These are phyloP conservation scores for Capromys pilorides DNA, from an alignment of 2,797 vertebrate species.

Conservation along the genomic window DNA sequence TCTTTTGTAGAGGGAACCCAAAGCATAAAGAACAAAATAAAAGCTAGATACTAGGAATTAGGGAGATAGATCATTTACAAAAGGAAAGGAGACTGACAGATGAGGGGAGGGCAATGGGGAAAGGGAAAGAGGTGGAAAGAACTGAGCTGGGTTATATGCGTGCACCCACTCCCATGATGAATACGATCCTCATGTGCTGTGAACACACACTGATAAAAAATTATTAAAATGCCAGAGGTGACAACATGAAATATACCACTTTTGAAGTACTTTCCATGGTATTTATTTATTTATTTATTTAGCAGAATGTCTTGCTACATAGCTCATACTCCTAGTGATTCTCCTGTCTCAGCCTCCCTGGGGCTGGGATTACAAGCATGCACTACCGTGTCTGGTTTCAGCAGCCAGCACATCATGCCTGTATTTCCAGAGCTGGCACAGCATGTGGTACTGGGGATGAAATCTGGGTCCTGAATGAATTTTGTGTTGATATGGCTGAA, in stretches of 20 bases:
- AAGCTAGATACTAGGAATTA: neutral
- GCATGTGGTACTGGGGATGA: too few relatives aligned
- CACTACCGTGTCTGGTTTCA: too few relatives aligned
- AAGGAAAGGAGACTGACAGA: neutral
- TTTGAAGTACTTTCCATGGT: neutral
- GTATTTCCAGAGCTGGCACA: too few relatives aligned
- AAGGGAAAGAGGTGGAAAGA: neutral
- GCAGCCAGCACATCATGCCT: too few relatives aligned
- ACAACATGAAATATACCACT: neutral
- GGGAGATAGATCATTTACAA: neutral
- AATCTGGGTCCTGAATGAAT: neutral
- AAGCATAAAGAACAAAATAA: neutral
- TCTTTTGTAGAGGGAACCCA: neutral
- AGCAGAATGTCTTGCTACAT: too few relatives aligned
- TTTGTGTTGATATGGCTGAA: neutral
- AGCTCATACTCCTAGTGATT: too few relatives aligned
- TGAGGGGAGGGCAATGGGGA: neutral
- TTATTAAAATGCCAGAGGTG: neutral
- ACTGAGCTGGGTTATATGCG: neutral
- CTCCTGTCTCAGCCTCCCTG: too few relatives aligned
- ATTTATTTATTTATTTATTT: neutral
- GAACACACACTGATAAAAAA: neutral
- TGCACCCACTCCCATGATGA: neutral
- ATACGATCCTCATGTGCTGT: neutral
- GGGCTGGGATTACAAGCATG: too few relatives aligned